Percentiles rank a stretch among this genome's conserved stretches.
These are phyloP conservation scores for Lepidocyrtoides sp. DNA, from an alignment of 2,888 invertebrate species.

Conservation along the genomic window DNA sequence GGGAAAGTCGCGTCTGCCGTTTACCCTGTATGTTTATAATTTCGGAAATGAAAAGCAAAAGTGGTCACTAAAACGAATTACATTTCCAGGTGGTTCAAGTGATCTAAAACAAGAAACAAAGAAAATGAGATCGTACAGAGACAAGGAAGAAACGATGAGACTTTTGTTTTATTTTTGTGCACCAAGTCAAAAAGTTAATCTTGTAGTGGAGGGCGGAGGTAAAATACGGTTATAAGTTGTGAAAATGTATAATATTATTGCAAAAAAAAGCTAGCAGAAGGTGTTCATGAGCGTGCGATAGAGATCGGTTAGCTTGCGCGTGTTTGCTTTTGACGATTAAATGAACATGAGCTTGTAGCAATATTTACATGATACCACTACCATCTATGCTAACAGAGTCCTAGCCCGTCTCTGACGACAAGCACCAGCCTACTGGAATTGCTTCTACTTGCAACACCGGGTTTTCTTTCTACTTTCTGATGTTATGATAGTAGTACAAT, in stretches of 20 bases:
- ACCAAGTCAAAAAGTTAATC: background rate
- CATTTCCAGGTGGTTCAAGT: slow-evolving; percentile 3
- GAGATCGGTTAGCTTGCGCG: background rate
- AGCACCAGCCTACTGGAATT: slow-evolving; percentile 54
- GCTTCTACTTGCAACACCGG: background rate
- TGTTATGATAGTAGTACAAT: background rate
- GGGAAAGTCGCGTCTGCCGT: background rate
- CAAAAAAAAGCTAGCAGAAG: background rate
- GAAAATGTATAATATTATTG: background rate
- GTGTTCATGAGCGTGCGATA: background rate
- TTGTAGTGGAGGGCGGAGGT: too few species aligned
- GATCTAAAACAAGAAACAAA: too few species aligned
- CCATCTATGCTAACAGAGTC: background rate
- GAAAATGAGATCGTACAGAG: background rate
- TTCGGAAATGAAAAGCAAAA: background rate
- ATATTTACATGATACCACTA: background rate
- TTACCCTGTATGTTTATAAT: background rate
- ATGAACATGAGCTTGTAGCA: background rate
- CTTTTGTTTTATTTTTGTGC: background rate
- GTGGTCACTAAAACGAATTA: background rate
- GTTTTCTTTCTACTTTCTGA: slow-evolving; percentile 47
- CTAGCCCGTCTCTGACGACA: slow-evolving; percentile 12
- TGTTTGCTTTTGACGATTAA: background rate
- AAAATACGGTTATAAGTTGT: too few species aligned
- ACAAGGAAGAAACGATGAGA: background rate